Evolutionary conservation across 92 coral and sea anemone species (phyloP), one percentile per base, ranked within the genome.

Genomic region (Actinernus sp.): DNA sequence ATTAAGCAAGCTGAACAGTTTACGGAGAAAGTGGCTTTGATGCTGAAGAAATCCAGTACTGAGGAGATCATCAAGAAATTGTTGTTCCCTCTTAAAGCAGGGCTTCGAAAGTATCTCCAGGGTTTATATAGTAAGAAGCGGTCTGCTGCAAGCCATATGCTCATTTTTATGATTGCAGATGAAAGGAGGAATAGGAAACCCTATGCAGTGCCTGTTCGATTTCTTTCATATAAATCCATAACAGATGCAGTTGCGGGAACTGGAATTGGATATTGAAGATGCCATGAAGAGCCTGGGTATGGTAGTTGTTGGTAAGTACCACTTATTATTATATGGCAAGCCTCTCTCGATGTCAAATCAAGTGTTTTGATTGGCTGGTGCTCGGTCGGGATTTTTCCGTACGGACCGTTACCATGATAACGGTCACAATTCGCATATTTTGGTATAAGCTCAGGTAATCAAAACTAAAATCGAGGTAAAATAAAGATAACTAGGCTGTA

Each of bases 151-250:
- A 49, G 37, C 53, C 73, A 79, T 40, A 50, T 79, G 9, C 63
- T 79, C 13, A 58, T 79, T 3, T 79, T 79, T 34, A 79, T 79
- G 79, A 79, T 79, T 26, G 79, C 86, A 26, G 86, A 79, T 53
- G 86, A 79, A 26, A 29, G 28, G 16, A 46, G 73, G 20, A 79
- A 79, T 34, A 48, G 24, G 32, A 79, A 79, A 44, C 79, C 79
- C 1, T 79, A 79, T 69, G 86, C 86, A 12, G 69, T 79, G 33
- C 86, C 86, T 16, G 86, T 79, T 46, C 59, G 67, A 12, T 79
- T 79, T 51, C n/a, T 79, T 26, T 49, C 66, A 3, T 79, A 79
- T 66, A 79, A 54, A 20, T 79, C 86, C 3, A 65, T 79, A 17
- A 69, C 86, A 18, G 86, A 79, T 34, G 26, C 73, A 69, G 32